A percentile compares a stretch with the other conserved stretches of the same genome.
Conservation (phyloP, 1,140 invertebrate genomes). For the Cydia pomonella region DNA sequence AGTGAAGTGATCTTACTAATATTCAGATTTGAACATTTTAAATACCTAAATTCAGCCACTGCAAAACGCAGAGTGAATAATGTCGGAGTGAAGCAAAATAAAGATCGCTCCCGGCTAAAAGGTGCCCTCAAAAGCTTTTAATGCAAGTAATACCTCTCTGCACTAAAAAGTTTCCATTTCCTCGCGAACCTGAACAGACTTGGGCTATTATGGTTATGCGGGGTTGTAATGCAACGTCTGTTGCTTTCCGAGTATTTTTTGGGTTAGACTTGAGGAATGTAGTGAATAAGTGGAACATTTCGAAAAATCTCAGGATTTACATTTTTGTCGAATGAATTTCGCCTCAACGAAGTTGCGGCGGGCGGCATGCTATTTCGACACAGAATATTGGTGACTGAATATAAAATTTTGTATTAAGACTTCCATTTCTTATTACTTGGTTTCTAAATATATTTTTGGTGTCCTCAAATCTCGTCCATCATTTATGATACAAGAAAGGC, state of each 20-base stretch:
- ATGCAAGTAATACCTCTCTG: not conserved
- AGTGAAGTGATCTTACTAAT: too few relatives aligned
- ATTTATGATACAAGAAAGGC: too few relatives aligned
- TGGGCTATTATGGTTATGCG: not conserved
- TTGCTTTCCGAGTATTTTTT: not conserved
- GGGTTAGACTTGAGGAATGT: not conserved
- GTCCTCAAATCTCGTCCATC: too few relatives aligned
- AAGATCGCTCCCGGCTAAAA: slow-evolving; percentile 16
- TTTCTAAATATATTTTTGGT: too few relatives aligned
- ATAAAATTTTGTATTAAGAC: too few relatives aligned
- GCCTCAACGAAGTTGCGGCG: not conserved
- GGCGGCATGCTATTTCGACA: not conserved
- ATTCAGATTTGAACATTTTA: not conserved
- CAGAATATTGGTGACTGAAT: not conserved
- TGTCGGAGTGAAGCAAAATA: slow-evolving; percentile 21
- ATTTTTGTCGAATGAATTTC: not conserved
- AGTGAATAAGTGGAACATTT: not conserved
- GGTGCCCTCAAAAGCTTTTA: slow-evolving; percentile 13
- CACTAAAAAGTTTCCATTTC: not conserved
- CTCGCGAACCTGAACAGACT: not conserved
- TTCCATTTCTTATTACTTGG: too few relatives aligned
- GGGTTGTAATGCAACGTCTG: not conserved
- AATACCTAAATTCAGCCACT: not conserved
- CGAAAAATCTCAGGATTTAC: not conserved
- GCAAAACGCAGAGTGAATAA: slow-evolving; percentile 11